These are phyloP conservation scores for Parascotia fuliginaria DNA, from an alignment of 2,888 invertebrate species.

Conservation along the genomic window DNA sequence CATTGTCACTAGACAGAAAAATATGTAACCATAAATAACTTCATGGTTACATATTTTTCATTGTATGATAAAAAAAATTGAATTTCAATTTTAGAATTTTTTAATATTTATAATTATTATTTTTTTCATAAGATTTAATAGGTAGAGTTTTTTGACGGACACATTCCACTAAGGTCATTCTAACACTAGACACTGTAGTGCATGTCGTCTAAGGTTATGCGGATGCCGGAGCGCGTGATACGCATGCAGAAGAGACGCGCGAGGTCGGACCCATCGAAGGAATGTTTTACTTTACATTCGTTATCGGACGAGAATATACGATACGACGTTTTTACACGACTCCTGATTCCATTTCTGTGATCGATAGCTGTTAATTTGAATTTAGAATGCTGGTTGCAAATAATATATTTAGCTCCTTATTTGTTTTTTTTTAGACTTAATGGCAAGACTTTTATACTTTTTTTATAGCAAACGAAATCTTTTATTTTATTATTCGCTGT, in stretches of 20 bases:
- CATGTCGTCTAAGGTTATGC: constrained; percentile 72
- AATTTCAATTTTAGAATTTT: no score
- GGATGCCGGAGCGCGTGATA: constrained; percentile 75
- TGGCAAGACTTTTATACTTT: no score
- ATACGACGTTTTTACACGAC: constrained; percentile 1
- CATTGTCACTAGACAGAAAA: no score
- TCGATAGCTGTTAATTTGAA: background rate
- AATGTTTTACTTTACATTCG: constrained; percentile 58
- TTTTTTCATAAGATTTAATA: no score
- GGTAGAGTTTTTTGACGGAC: constrained; percentile 4
- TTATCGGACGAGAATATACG: constrained; percentile 34
- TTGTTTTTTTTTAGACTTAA: no score
- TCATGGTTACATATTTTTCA: no score
- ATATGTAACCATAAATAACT: no score
- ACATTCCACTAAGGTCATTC: constrained; percentile 46
- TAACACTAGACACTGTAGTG: constrained; percentile 34
- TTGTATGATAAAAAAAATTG: no score
- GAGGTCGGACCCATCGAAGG: constrained; percentile 69
- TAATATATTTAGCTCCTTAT: no score
- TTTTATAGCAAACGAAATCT: no score
- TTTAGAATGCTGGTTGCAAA: background rate
- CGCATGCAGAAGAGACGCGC: constrained; percentile 62
- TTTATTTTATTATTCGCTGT: no score
- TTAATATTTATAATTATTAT: no score
- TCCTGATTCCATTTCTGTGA: constrained; percentile 2